These are phyloP conservation scores for Anguilla marmorata DNA, from an alignment of 2,797 vertebrate species.

Conservation along the genomic window DNA sequence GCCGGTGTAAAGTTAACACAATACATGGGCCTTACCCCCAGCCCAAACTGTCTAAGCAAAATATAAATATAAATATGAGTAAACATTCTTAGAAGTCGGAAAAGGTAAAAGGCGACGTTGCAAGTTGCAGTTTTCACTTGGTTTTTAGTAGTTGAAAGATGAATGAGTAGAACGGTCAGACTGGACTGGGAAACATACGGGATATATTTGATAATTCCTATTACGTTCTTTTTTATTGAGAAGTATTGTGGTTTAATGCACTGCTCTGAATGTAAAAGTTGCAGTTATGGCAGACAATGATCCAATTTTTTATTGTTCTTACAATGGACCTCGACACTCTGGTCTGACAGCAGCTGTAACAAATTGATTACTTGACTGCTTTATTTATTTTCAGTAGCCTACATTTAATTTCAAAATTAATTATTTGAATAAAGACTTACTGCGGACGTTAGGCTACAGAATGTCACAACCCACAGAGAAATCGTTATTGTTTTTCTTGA, in stretches of 20 bases:
- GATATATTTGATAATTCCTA: too few relatives aligned
- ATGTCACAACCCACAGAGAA: background rate
- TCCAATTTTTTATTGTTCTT: background rate
- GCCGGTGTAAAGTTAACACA: background rate
- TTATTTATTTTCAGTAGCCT: background rate
- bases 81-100: background rate
- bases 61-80: background rate
- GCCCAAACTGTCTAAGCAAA: background rate
- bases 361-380: background rate
- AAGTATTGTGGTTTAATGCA: background rate
- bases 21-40: background rate
- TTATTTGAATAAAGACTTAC: background rate
- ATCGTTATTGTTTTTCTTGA: too few relatives aligned
- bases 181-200: too few relatives aligned
- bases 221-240: too few relatives aligned
- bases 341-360: background rate
- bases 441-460: background rate
- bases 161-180: too few relatives aligned
- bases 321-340: background rate
- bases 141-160: too few relatives aligned
- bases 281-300: background rate
- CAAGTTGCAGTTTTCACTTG: background rate
- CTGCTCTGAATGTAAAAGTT: background rate
- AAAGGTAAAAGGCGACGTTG: background rate
- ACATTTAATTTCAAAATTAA: background rate